Conservation (phyloP, 2,888 invertebrate genomes). For the Rhaphigaster nebulosa region DNA sequence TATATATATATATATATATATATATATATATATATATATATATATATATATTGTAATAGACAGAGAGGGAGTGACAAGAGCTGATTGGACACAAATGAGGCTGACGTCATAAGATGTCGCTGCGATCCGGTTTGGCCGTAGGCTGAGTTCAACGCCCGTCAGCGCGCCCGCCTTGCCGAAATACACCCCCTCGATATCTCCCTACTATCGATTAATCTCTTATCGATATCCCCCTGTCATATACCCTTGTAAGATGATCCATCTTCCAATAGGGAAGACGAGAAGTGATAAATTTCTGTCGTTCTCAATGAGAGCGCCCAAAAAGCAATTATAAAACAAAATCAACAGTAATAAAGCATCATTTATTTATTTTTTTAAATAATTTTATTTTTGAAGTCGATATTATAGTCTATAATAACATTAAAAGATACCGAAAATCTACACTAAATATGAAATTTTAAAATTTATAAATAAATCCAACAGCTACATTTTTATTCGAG, state of each 20-base stretch:
- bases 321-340: background rate
- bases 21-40: no score
- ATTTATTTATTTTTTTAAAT: background rate
- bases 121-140: constrained; percentile 46
- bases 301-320: background rate
- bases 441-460: no score
- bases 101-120: constrained; percentile 26
- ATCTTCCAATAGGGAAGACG: background rate
- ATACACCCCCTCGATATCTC: constrained; percentile 12
- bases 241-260: background rate
- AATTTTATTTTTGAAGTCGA: no score
- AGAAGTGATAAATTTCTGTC: background rate
- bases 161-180: background rate
- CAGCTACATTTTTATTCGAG: no score
- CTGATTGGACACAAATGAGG: constrained; percentile 40
- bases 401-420: no score
- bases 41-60: no score
- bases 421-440: no score
- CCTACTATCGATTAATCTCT: background rate
- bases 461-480: no score
- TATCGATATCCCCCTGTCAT: background rate
- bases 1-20: no score
- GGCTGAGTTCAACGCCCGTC: background rate
- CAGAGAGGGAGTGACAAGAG: background rate
- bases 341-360: background rate